phyloP scores from a whole-genome alignment of 2,113 vertebrate genomes.

The Aspiorhynchus laticeps region DNA sequence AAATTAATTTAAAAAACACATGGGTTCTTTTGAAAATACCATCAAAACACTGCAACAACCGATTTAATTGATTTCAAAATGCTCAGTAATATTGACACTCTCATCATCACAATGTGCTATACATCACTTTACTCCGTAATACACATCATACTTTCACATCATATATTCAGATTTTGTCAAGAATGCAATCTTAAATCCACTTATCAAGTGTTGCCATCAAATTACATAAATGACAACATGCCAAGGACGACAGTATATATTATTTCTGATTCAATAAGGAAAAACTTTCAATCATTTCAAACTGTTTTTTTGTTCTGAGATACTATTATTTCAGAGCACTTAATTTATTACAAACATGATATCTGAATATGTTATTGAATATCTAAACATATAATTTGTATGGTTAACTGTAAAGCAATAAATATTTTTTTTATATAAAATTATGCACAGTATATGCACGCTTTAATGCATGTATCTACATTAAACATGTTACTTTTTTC shows the following conservation, averaged over 20 bases:
- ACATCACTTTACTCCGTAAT: no score
- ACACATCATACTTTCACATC: background rate
- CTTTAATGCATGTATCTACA: no score
- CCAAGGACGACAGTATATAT: background rate
- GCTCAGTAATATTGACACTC: background rate
- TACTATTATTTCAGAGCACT: background rate
- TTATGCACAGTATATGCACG: no score
- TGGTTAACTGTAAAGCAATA: background rate
- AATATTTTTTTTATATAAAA: no score
- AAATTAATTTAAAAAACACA: conserved; percentile 35
- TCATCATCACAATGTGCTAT: background rate
- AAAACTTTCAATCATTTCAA: no score
- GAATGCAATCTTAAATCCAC: background rate
- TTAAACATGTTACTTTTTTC: no score
- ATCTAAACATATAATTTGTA: background rate
- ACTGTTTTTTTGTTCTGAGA: background rate
- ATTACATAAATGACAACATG: background rate
- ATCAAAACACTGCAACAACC: conserved; percentile 4
- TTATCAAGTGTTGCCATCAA: background rate
- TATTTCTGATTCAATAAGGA: background rate
- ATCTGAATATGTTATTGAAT: background rate
- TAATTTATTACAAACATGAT: background rate
- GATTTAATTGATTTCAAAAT: background rate
- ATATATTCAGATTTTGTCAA: background rate
- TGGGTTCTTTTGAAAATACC: conserved; percentile 43